Evolutionary conservation across 2,113 vertebrate genomes (phyloP).

Genomic region (Thryonomys swinderianus): DNA sequence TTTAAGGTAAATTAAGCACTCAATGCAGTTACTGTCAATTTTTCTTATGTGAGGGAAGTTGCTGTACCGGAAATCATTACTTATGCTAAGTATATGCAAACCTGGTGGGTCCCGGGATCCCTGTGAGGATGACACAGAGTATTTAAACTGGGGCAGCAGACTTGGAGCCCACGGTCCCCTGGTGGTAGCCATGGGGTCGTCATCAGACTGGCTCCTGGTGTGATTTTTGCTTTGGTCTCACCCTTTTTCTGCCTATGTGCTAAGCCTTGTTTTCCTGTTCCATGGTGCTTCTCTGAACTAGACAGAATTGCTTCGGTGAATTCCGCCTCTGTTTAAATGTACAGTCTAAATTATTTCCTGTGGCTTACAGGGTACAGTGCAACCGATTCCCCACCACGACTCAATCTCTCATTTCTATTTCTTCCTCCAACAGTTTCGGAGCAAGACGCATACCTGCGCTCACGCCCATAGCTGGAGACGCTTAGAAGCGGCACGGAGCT

Average conservation of each 20-base stretch:
- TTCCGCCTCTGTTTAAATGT: constrained; percentile 1
- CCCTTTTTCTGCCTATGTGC: constrained; percentile 3
- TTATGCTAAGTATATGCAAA: background rate
- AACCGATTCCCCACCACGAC: constrained; percentile 8
- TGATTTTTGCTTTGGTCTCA: background rate
- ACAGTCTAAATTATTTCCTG: background rate
- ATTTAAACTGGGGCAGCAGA: background rate
- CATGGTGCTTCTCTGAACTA: background rate
- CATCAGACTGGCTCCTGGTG: background rate
- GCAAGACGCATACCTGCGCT: constrained; percentile 1
- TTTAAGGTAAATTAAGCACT: constrained; percentile 4
- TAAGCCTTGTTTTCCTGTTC: background rate
- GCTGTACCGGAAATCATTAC: background rate
- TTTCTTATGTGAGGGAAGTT: background rate
- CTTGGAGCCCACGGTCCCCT: background rate
- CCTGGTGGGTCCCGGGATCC: background rate
- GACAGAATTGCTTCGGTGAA: background rate
- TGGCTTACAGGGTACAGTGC: background rate
- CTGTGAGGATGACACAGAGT: background rate
- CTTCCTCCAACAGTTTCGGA: background rate
- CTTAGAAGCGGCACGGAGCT: background rate
- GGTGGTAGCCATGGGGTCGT: background rate
- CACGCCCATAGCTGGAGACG: background rate
- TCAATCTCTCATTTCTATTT: constrained; percentile 27
- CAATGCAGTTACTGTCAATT: background rate